phyloP scores from a whole-genome alignment of 2,888 invertebrate genomes.

The Synergus japonicus region DNA sequence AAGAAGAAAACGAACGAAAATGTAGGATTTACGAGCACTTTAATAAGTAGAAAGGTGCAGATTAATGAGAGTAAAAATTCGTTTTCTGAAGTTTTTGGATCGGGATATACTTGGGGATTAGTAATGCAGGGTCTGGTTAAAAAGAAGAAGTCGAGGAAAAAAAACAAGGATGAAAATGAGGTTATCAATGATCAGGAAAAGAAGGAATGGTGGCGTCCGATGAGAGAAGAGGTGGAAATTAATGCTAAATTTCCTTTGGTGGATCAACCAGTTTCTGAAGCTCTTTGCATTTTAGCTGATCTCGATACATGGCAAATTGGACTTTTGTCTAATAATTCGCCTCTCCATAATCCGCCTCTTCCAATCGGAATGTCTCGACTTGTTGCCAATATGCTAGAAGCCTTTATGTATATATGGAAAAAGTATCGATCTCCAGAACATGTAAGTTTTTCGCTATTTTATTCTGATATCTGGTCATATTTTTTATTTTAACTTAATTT shows the following conservation, averaged over 20 bases:
- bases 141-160: slow-evolving; percentile 60
- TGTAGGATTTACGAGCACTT: slow-evolving; percentile 69
- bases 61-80: slow-evolving; percentile 40
- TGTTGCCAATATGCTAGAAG: slow-evolving; percentile 91
- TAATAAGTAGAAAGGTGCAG: slow-evolving; percentile 56
- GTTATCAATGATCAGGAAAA: slow-evolving; percentile 45
- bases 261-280: slow-evolving; percentile 87
- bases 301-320: slow-evolving; percentile 86
- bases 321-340: slow-evolving; percentile 69
- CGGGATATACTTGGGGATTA: slow-evolving; percentile 78
- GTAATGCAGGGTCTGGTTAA: slow-evolving; percentile 82
- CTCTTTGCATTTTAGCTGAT: slow-evolving; percentile 90
- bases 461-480: background rate
- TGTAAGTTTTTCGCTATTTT: slow-evolving; percentile 79
- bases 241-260: slow-evolving; percentile 74
- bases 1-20: slow-evolving; percentile 57
- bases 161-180: slow-evolving; percentile 47
- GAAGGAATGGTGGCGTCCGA: slow-evolving; percentile 67
- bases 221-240: slow-evolving; percentile 70
- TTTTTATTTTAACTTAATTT: background rate
- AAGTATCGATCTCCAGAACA: slow-evolving; percentile 87
- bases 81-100: slow-evolving; percentile 47
- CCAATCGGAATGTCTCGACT: slow-evolving; percentile 88
- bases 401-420: slow-evolving; percentile 86
- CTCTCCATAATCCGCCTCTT: slow-evolving; percentile 73